phyloP scores from a whole-genome alignment of 2,888 invertebrate species.

The Tribolium freemani region DNA sequence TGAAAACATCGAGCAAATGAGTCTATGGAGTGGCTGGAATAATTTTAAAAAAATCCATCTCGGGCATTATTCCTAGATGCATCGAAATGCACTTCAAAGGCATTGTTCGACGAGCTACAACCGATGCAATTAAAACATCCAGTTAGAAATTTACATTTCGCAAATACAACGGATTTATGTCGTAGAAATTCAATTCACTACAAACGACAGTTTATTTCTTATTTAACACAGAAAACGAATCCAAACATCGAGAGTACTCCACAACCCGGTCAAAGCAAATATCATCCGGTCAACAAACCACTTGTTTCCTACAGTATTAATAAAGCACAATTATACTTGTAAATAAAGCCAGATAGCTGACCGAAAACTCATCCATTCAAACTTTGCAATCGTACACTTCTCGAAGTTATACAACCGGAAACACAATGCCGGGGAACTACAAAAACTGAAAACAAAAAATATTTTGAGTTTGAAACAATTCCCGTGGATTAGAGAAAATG shows the following conservation, averaged over 20 bases:
- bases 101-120: slow-evolving; percentile 17
- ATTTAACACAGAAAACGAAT: background rate
- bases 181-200: background rate
- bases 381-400: slow-evolving; percentile 3
- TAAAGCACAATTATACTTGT: slow-evolving; percentile 29
- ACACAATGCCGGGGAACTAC: no score
- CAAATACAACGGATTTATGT: background rate
- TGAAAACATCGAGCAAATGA: slow-evolving; percentile 33
- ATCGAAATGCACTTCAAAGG: slow-evolving; percentile 28
- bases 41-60: slow-evolving; percentile 22
- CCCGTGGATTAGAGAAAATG: no score
- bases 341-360: slow-evolving; percentile 23
- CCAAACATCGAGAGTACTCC: background rate
- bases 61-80: slow-evolving; percentile 12
- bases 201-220: background rate
- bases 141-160: slow-evolving; percentile 28
- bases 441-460: no score
- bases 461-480: no score
- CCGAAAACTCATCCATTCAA: slow-evolving; percentile 9
- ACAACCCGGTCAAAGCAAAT: slow-evolving; percentile 1
- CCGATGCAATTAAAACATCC: slow-evolving; percentile 12
- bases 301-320: slow-evolving; percentile 17
- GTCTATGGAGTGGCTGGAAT: slow-evolving; percentile 20
- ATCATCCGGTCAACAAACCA: background rate
- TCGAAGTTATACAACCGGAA: background rate